Conservation (phyloP, 2,113 vertebrate genomes). For the Geococcyx californianus region DNA sequence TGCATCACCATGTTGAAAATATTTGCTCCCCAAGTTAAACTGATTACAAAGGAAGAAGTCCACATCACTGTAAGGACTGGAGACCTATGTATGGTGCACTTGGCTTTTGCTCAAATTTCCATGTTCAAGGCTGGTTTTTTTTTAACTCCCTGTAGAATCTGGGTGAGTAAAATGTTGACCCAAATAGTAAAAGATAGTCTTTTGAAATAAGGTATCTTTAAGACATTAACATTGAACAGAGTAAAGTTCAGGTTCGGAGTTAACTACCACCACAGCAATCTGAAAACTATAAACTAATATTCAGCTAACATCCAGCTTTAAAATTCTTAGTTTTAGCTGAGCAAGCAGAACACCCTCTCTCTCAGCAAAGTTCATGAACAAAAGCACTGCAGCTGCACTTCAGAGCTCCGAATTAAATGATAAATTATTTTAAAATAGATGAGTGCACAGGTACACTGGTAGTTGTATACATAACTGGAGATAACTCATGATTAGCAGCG, state of each 20-base stretch:
- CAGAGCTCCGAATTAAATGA: not conserved
- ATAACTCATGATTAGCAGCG: not conserved
- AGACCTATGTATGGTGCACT: not conserved
- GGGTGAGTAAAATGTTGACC: not conserved
- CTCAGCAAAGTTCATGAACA: not conserved
- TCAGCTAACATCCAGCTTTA: not conserved
- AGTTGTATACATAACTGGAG: not conserved
- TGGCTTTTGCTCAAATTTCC: not conserved
- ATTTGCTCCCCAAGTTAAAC: not conserved
- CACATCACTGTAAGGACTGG: not conserved
- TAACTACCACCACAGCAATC: not conserved
- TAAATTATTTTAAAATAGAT: not conserved
- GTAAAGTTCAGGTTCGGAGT: not conserved
- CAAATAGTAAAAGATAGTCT: not conserved
- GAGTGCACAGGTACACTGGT: not conserved
- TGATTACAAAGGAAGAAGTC: not conserved
- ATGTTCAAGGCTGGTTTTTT: not conserved
- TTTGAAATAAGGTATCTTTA: not conserved
- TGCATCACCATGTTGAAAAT: not conserved
- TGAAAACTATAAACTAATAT: not conserved
- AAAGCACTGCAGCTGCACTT: not conserved
- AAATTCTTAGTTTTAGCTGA: not conserved
- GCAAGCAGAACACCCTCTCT: not conserved
- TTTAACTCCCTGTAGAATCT: rapidly evolving
- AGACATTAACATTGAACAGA: not conserved